Base-by-base conservation (phyloP, 2,797 vertebrate genomes). In the Limnodromus scolopaceus region DNA sequence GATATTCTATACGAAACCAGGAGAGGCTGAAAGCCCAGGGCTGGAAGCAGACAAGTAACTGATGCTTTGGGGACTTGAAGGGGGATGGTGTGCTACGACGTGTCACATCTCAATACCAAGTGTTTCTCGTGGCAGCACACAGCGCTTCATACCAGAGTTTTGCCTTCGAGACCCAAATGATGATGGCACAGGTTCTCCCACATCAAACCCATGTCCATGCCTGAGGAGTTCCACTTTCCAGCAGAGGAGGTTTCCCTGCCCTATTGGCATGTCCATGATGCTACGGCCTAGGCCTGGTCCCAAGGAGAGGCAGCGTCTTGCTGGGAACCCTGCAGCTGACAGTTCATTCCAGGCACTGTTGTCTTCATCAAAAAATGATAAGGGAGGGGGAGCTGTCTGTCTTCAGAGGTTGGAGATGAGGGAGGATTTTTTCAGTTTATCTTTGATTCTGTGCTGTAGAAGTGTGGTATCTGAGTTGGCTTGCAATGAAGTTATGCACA, bases 1-100 rank as follows among this genome's bases (percentile, higher is more conserved):
- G 41, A 82, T 86, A 63, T 32, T 85, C 30, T 74, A 53, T 87
- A 39, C 72, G 78, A 72, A 95, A 79, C 91, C 77, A 77, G 57
- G 78, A 25, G 39, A 92, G 41, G 48, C 63, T 38, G 63, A 61
- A 74, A 39, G 39, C 34, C 7, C 66, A 63, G 70, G 70, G 19
- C 15, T 86, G 82, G 77, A 66, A 63, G 63, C 60, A 77, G 34
- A 13, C 28, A n/a, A 51, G 77, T 66, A 8, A 16, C n/a, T 53
- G 71, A 19, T 84, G 69, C 48, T 27, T 24, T 5, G 2, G 49
- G 75, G 51, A 9, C 80, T 89, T 69, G 14, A 10, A 14, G 70
- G 63, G 14, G 19, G 3, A 28, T 1, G 6, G 48, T n/a, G 43
- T 54, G 48, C 82, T 58, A 2, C 0, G 3, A 1, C 9, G 48